These are phyloP conservation scores for Notolabrus celidotus DNA, from an alignment of 2,797 vertebrate genomes.

Conservation along the genomic window DNA sequence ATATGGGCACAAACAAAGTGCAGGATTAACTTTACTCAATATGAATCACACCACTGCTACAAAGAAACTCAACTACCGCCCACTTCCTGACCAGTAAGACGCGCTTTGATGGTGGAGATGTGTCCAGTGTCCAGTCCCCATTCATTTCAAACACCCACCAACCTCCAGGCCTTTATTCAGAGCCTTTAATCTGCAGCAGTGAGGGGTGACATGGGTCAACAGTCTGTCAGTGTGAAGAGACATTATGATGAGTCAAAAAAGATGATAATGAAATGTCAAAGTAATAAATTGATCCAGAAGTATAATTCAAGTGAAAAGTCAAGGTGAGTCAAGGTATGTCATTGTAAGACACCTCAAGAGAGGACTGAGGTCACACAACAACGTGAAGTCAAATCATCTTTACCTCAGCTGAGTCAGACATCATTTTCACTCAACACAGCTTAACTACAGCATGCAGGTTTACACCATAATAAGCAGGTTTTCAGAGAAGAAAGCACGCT, in stretches of 20 bases:
- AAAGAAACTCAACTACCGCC: background rate
- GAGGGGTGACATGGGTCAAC: too few relatives aligned
- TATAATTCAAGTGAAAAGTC: too few relatives aligned
- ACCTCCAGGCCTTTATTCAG: background rate
- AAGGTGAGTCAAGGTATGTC: too few relatives aligned
- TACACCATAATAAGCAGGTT: conserved; percentile 19
- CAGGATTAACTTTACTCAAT: too few relatives aligned
- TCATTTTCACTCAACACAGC: too few relatives aligned
- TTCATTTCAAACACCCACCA: conserved; percentile 12
- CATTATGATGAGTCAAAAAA: too few relatives aligned
- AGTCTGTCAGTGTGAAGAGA: too few relatives aligned
- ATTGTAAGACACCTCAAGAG: too few relatives aligned
- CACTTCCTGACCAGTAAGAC: conserved; percentile 10
- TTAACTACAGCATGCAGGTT: background rate
- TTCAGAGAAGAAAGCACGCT: background rate
- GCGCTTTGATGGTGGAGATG: conserved; percentile 8
- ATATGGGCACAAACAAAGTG: background rate
- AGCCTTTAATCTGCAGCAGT: conserved; percentile 14
- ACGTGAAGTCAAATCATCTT: background rate
- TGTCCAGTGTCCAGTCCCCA: conserved; percentile 5
- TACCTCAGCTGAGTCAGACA: conserved; percentile 4
- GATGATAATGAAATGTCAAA: too few relatives aligned
- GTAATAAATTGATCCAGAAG: too few relatives aligned
- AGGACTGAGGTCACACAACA: too few relatives aligned
- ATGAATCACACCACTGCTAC: too few relatives aligned